Evolutionary conservation across 92 coral and sea anemone species (phyloP), one percentile per base, ranked within the genome.

Genomic region (Meandrina meandrites): DNA sequence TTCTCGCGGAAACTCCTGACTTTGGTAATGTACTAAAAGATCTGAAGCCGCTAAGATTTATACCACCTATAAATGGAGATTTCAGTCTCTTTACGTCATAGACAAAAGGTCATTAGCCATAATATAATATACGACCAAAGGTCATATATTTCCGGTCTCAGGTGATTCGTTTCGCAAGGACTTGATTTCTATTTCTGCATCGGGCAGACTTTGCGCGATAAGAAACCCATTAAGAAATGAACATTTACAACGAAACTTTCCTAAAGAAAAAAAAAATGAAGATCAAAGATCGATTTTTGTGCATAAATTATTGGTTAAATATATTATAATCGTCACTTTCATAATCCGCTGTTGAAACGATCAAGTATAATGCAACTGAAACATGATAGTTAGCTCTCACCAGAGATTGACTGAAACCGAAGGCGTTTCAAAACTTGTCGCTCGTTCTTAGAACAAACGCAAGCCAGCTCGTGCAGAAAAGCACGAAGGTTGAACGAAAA

Each of bases 21-120:
- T 22, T 51, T 79, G 45, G 17, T 21, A 24, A 40, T 66, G 85
- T 16, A 42, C 15, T 40, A 27, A 22, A n/a, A 8, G n/a, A n/a
- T 42, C 16, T 42, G 18, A 12, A 28, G 57, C 13, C 57, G 19
- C 16, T 15, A 11, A 16, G 84, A 35, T 15, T 42, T 42, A 42
- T 37, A n/a, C 58, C 51, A 66, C 18, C 85, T 81, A 81, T 81
- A 81, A 81, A 81, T 81, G 84, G 84, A 5, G 32, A 36, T 80
- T 81, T 66, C 82, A 18, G 34, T 21, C 82, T 79, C 32, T 22
- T 45, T 81, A 81, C 85, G 85, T 81, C 85, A 81, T 28, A 58
- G 50, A 56, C 31, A n/a, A 48, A 30, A 21, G 67, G 54, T 53
- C 64, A 18, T 32, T 8, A 73, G 15, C 71, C 31, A 27, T 11